phyloP scores from a whole-genome alignment of 2,797 vertebrate genomes.

The Cossypha dichroa region DNA sequence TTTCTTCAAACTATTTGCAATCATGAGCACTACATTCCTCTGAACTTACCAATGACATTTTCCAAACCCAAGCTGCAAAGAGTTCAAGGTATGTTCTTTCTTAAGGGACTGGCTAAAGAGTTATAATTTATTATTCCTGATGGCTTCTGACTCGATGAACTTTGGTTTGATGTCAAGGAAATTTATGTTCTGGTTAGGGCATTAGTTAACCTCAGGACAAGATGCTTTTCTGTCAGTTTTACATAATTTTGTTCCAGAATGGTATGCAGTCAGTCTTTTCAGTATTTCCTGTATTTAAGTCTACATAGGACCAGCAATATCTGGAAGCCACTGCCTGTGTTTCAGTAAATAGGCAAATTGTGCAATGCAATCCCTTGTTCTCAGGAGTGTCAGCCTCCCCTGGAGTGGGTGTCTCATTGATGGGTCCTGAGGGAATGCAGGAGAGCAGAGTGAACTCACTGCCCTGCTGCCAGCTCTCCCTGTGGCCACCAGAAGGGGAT shows the following conservation, averaged over 20 bases:
- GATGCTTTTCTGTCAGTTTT: background rate
- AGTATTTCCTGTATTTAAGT: background rate
- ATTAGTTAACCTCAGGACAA: background rate
- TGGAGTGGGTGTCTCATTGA: accelerated
- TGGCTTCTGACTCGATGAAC: background rate
- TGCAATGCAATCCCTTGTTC: background rate
- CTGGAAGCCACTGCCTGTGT: background rate
- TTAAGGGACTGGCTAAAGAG: background rate
- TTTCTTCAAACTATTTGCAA: slow-evolving; percentile 93
- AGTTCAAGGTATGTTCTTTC: slow-evolving; percentile 86
- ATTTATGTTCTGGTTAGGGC: background rate
- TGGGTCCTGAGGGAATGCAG: background rate
- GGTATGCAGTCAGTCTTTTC: background rate
- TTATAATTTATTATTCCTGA: background rate
- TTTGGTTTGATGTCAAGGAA: background rate
- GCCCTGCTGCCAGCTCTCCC: background rate
- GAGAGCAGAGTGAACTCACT: background rate
- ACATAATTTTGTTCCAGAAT: background rate
- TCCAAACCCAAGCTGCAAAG: slow-evolving; percentile 91
- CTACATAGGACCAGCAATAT: background rate
- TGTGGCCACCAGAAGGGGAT: background rate
- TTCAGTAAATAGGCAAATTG: background rate
- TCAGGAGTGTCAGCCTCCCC: background rate
- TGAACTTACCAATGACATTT: slow-evolving; percentile 96
- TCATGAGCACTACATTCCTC: slow-evolving; percentile 96